A percentile compares a stretch with the other conserved stretches of the same genome.
phyloP scores from a whole-genome alignment of 2,888 invertebrate species.

The Anoplius nigerrimus region DNA sequence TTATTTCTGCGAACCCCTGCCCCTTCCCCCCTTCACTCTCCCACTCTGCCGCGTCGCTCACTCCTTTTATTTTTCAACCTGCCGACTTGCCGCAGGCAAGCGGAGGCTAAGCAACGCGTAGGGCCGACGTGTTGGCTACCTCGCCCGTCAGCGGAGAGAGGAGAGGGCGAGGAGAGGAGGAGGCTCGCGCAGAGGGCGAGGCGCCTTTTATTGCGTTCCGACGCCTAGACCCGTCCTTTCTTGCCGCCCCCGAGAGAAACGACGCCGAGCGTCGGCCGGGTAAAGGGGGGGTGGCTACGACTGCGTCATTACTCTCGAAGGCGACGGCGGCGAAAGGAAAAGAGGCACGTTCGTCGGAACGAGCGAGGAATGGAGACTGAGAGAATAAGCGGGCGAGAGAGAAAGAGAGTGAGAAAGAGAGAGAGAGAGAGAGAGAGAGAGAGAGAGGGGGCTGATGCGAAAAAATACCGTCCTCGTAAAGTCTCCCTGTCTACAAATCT shows the following conservation, averaged over 20 bases:
- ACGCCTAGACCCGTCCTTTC: no score
- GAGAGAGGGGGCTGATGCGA: neutral
- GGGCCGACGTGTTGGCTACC: neutral
- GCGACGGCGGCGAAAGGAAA: conserved; percentile 17
- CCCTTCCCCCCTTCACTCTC: conserved; percentile 3
- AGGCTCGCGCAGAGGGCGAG: conserved; percentile 19
- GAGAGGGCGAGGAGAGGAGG: conserved; percentile 21
- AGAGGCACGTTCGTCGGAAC: conserved; percentile 7
- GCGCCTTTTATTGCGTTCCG: no score
- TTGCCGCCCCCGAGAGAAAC: no score
- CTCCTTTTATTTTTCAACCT: conserved; percentile 35
- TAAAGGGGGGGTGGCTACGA: neutral
- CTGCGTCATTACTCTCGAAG: no score
- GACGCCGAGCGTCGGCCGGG: no score
- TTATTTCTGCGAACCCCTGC: conserved; percentile 44
- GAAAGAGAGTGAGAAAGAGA: neutral
- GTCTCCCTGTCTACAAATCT: no score
- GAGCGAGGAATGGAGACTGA: no score
- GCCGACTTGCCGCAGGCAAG: conserved; percentile 20
- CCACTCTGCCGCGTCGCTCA: conserved; percentile 17
- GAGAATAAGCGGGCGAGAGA: neutral
- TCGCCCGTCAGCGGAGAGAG: neutral
- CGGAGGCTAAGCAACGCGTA: neutral
- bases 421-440: conserved; percentile 3
- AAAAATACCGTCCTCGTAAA: no score